Evolutionary conservation across 1,140 invertebrate genomes (phyloP).

Genomic region (Catajapyx aquilonaris): DNA sequence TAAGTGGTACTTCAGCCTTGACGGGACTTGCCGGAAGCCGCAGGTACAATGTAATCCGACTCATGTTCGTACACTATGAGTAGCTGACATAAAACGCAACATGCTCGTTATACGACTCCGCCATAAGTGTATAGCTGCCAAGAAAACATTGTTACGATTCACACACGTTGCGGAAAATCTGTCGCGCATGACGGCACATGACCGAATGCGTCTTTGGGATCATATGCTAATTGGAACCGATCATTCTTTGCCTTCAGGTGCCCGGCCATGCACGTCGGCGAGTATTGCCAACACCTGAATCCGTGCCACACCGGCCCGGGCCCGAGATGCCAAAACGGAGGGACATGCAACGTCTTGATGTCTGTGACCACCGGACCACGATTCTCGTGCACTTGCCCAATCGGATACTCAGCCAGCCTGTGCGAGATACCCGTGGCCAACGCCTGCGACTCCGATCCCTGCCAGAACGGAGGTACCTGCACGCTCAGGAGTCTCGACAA

Average conservation of each 20-base stretch:
- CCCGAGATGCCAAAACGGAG: slow-evolving; percentile 31
- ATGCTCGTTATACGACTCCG: too few species aligned
- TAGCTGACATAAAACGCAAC: too few species aligned
- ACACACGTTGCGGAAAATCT: too few species aligned
- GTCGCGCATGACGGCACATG: too few species aligned
- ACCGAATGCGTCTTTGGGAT: too few species aligned
- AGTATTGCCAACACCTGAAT: slow-evolving; percentile 82
- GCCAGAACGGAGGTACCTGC: slow-evolving; percentile 67
- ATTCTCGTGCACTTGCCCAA: slow-evolving; percentile 66
- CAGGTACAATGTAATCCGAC: too few species aligned
- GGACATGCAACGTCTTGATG: slow-evolving; percentile 39
- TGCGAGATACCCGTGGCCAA: slow-evolving; percentile 80
- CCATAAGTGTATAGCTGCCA: too few species aligned
- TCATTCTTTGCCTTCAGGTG: slow-evolving; percentile 58
- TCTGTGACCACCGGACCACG: slow-evolving; percentile 60
- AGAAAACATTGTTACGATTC: too few species aligned
- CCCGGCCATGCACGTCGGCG: slow-evolving; percentile 69
- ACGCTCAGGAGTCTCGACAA: slow-evolving; percentile 48
- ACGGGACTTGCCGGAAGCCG: too few species aligned
- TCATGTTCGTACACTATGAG: too few species aligned
- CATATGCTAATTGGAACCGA: too few species aligned
- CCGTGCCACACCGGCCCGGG: slow-evolving; percentile 67
- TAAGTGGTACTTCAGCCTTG: too few species aligned
- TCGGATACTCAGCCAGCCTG: slow-evolving; percentile 75
- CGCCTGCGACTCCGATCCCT: slow-evolving; percentile 72